These are phyloP conservation scores for Halictus quadricinctus DNA, from an alignment of 2,888 invertebrate species.

Conservation along the genomic window DNA sequence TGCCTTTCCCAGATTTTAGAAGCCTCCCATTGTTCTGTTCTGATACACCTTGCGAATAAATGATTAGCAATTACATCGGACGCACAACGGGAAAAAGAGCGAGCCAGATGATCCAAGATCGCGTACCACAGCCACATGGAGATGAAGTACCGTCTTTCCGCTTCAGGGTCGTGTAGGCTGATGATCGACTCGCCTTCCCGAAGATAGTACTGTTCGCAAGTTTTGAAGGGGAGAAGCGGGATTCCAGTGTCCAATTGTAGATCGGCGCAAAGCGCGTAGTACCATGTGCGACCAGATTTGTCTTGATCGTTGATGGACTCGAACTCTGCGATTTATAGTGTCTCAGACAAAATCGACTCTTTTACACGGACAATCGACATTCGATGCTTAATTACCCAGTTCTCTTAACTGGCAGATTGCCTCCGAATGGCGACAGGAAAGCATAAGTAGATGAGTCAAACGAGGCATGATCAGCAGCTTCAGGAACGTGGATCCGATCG, in stretches of 20 bases:
- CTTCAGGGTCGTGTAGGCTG: conserved; percentile 83
- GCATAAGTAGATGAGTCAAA: conserved; percentile 79
- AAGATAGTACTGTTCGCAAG: conserved; percentile 84
- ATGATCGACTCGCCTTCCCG: conserved; percentile 83
- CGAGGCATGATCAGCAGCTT: conserved; percentile 80
- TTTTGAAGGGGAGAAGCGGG: conserved; percentile 83
- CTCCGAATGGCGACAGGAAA: conserved; percentile 80
- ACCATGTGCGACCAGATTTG: conserved; percentile 85
- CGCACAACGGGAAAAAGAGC: not conserved
- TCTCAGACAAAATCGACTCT: not conserved
- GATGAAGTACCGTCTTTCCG: conserved; percentile 84
- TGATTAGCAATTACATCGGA: not conserved
- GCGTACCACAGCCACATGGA: conserved; percentile 86
- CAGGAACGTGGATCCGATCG: conserved; percentile 75
- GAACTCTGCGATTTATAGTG: conserved; percentile 66
- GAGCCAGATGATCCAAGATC: not conserved
- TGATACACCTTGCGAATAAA: conserved; percentile 82
- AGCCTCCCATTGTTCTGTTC: conserved; percentile 85
- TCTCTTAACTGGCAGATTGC: conserved; percentile 81
- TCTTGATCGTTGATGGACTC: conserved; percentile 74
- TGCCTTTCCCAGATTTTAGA: conserved; percentile 84
- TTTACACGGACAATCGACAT: not conserved
- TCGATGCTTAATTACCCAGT: conserved; percentile 72
- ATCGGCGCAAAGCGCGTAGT: conserved; percentile 84
- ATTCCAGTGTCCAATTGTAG: conserved; percentile 86